Percentiles rank a stretch among this genome's conserved stretches.
phyloP scores from a whole-genome alignment of 2,797 vertebrate genomes.

The Sebastes ruberrimus region DNA sequence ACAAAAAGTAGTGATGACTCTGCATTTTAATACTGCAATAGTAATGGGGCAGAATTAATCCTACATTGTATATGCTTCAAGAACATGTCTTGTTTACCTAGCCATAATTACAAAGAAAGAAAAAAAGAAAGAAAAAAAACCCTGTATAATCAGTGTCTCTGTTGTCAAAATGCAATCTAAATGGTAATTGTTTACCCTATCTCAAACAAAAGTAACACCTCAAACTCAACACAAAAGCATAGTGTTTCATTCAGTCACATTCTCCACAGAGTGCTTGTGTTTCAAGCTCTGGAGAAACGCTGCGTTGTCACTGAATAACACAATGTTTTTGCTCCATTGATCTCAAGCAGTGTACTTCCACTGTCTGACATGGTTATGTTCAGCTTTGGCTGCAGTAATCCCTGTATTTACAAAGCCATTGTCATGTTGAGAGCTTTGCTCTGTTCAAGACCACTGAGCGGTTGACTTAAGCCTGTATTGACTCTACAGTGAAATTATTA shows the following conservation, averaged over 20 bases:
- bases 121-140: not conserved
- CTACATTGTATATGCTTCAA: not conserved
- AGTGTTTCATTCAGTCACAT: constrained; percentile 12
- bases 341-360: constrained; percentile 48
- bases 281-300: constrained; percentile 18
- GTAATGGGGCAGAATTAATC: constrained; percentile 19
- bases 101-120: not conserved
- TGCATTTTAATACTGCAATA: not conserved
- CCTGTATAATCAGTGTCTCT: constrained; percentile 3
- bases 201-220: constrained; percentile 24
- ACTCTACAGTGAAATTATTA: not conserved
- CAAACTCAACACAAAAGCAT: constrained; percentile 1
- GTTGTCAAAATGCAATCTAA: constrained; percentile 39
- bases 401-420: constrained; percentile 49
- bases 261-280: constrained; percentile 9
- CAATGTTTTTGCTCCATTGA: constrained; percentile 45
- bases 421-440: constrained; percentile 38
- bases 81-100: not conserved
- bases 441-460: constrained; percentile 35
- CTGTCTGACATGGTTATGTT: constrained; percentile 42
- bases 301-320: constrained; percentile 19
- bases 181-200: constrained; percentile 36
- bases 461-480: not conserved
- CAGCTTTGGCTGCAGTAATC: constrained; percentile 45
- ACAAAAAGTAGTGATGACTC: constrained; percentile 4